Base-by-base conservation (phyloP, 1,140 invertebrate species). In the Diorhabda carinulata region DNA sequence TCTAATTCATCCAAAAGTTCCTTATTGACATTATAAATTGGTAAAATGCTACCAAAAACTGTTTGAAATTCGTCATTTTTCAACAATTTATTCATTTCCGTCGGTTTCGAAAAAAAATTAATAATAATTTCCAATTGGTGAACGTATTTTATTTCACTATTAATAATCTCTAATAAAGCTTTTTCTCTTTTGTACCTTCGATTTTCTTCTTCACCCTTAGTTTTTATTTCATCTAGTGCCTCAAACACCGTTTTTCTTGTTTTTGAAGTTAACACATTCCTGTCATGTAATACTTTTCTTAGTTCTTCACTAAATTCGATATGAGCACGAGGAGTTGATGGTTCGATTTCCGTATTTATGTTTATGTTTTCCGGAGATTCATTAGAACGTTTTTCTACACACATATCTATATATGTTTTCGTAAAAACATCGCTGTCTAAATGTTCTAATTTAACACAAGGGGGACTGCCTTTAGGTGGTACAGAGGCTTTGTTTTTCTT, bases 101-200 rank as follows among this genome's bases (percentile, higher is more conserved):
- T 79, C 3, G 91, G 90, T 56, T 84, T 83, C 80, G 90, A 87
- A 78, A 92, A 92, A 78, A 81, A 90, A 81, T 88, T 85, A 77
- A 89, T 86, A 7, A 92, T 83, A 42, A 86, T 80, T 78, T 91
- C 87, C 9, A 92, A 78, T 76, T 91, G 89, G 57, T 85, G 82
- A 10, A 91, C 78, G 78, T 92, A 92, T 10, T 86, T 86, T 62
- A 86, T 84, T 83, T 92, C 91, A 47, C 90, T 90, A n/a, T 85
- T 85, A 67, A 91, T 83, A 68, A 91, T 87, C 82, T 92, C 91
- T 74, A 87, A 81, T 45, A 90, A 82, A 25, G 85, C 84, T 78
- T 87, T 85, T 42, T 77, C 70, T 68, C 84, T 84, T 47, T 87
- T 81, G 43, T 76, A 78, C 52, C 80, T 78, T 43, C 85, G 77